A percentile compares a stretch with the other conserved stretches of the same genome.
phyloP scores from a whole-genome alignment of 2,113 vertebrate genomes.

The Ancistrus triradiatus region DNA sequence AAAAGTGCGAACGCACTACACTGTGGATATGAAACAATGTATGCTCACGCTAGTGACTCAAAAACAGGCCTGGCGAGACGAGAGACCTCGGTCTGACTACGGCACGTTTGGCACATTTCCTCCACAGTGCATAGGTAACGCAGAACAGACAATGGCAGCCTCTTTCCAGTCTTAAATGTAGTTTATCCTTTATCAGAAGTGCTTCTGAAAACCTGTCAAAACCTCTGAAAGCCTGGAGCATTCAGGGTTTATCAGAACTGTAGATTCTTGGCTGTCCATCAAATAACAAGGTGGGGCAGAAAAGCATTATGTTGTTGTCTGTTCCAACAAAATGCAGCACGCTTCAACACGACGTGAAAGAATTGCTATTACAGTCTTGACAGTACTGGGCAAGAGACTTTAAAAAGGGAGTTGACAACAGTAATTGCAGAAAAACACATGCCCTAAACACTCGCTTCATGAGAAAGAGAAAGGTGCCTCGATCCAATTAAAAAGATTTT shows the following conservation, averaged over 20 bases:
- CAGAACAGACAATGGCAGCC: not conserved
- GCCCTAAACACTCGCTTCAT: no score
- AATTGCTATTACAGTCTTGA: no score
- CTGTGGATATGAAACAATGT: not conserved
- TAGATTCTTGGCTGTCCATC: not conserved
- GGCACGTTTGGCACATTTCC: slow-evolving; percentile 39
- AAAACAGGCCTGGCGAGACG: not conserved
- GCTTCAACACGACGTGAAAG: no score
- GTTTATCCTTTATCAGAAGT: not conserved
- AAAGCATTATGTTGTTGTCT: no score
- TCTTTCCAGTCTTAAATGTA: not conserved
- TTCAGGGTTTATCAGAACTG: not conserved
- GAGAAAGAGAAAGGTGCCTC: no score
- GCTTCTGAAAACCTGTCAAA: not conserved
- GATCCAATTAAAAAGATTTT: no score
- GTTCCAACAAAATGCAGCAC: no score
- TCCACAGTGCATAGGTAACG: slow-evolving; percentile 7
- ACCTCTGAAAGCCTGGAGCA: not conserved
- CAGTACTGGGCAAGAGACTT: no score
- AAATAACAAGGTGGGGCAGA: not conserved
- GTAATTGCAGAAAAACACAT: no score
- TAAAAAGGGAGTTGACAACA: no score
- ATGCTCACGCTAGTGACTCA: not conserved
- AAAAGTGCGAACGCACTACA: slow-evolving; percentile 23
- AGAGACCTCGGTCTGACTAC: not conserved